These are phyloP conservation scores for Tragulus kanchil DNA, from an alignment of 2,113 vertebrate species.

Conservation along the genomic window DNA sequence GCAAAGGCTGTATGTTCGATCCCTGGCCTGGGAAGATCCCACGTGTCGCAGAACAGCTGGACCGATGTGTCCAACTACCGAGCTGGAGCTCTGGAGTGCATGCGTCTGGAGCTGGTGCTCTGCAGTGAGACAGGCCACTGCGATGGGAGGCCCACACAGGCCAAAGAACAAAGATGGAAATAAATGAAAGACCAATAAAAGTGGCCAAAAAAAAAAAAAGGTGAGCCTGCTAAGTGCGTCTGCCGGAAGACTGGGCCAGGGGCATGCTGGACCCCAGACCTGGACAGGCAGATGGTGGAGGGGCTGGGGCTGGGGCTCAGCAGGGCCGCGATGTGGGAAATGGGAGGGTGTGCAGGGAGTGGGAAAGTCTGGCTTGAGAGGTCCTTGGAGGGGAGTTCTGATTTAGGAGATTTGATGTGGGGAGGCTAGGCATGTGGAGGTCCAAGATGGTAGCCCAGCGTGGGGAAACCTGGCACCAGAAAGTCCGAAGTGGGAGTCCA, in stretches of 20 bases:
- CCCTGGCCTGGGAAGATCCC: no score
- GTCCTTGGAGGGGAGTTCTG: background rate
- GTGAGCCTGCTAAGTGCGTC: background rate
- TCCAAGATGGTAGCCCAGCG: background rate
- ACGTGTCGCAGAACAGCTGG: no score
- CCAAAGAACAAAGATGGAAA: no score
- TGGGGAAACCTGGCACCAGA: background rate
- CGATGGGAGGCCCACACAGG: no score
- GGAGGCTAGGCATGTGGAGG: background rate
- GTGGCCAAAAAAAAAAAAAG: no score
- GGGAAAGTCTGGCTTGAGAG: background rate
- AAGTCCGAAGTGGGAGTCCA: background rate
- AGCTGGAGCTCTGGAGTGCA: no score
- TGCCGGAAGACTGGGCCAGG: background rate
- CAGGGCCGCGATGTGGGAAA: background rate
- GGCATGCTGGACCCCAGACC: background rate
- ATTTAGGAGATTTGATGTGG: background rate
- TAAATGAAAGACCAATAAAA: no score
- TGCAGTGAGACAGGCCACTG: no score
- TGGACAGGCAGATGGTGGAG: background rate
- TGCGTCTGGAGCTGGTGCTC: no score
- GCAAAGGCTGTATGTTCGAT: no score
- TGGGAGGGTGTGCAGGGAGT: background rate
- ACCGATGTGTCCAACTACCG: no score
- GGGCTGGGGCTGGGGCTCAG: conserved; percentile 47